Percentiles rank a stretch among this genome's conserved stretches.
Conservation (phyloP, 2,888 invertebrate species). For the Chrysodeixis includens region DNA sequence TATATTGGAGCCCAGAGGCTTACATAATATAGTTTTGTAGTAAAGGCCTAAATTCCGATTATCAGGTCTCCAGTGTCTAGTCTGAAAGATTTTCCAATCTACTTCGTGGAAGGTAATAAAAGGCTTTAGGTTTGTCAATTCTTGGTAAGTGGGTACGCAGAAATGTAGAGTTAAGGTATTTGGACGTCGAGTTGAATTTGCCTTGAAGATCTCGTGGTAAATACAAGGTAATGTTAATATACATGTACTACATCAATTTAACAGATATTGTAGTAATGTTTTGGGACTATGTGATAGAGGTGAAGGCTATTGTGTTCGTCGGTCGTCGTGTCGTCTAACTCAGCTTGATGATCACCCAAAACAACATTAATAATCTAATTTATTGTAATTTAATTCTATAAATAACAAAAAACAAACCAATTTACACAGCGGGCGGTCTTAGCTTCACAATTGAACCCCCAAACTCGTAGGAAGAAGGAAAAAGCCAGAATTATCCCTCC, state of each 20-base stretch:
- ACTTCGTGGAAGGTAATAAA: conserved; percentile 31
- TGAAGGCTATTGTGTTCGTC: no score
- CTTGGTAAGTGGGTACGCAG: not conserved
- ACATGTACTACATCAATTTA: no score
- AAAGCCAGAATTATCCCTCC: conserved; percentile 11
- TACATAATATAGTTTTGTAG: conserved; percentile 27
- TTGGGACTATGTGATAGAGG: no score
- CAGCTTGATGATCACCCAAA: not conserved
- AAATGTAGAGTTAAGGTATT: no score
- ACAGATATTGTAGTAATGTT: no score
- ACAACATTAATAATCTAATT: not conserved
- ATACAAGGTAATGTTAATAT: no score
- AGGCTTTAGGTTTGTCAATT: conserved; percentile 10
- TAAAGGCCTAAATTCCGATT: conserved; percentile 28
- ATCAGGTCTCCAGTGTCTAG: conserved; percentile 33
- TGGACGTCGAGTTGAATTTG: no score
- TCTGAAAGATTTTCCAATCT: conserved; percentile 42
- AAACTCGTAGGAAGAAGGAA: conserved; percentile 2
- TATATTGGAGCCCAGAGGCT: conserved; percentile 24
- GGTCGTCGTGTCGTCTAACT: not conserved
- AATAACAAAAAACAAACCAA: conserved; percentile 6
- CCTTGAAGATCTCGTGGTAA: no score
- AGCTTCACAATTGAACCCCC: not conserved
- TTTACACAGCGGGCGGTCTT: not conserved
- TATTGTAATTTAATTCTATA: not conserved